Evolutionary conservation across 2,888 invertebrate species (phyloP).

Genomic region (Phalangium opilio): DNA sequence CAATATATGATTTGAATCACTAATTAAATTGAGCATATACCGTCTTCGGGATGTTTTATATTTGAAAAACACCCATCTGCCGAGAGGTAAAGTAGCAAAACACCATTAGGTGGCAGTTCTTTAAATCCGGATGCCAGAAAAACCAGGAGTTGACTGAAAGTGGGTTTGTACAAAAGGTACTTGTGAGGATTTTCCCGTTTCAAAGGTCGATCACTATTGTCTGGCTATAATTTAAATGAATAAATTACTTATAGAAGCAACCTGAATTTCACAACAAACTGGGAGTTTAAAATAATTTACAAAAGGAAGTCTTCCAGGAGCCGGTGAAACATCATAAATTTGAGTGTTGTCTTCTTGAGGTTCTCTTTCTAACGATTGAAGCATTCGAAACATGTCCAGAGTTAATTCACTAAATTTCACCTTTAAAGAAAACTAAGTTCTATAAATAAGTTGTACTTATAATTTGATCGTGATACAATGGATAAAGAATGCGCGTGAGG

Average conservation of each 20-base stretch:
- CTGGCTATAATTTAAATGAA: constrained; percentile 28
- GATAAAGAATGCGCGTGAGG: too few relatives aligned
- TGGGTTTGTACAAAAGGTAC: constrained; percentile 87
- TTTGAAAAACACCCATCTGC: constrained; percentile 75
- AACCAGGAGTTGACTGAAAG: constrained; percentile 79
- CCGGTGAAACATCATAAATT: constrained; percentile 46
- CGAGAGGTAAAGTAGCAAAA: constrained; percentile 77
- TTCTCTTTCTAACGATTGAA: constrained; percentile 85
- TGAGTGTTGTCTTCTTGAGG: constrained; percentile 34
- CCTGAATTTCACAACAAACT: not conserved
- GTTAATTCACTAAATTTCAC: constrained; percentile 92
- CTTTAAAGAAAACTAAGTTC: constrained; percentile 26
- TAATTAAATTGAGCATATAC: constrained; percentile 43
- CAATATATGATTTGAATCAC: not conserved
- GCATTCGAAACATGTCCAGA: constrained; percentile 94
- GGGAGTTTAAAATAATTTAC: constrained; percentile 25
- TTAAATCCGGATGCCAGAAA: constrained; percentile 82
- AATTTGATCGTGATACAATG: not conserved
- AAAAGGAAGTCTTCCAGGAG: constrained; percentile 49
- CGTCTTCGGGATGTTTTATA: constrained; percentile 72
- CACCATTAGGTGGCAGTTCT: constrained; percentile 80
- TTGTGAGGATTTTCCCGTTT: constrained; percentile 88
- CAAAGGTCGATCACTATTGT: constrained; percentile 46
- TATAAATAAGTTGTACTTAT: not conserved
- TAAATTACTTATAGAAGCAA: not conserved